Evolutionary conservation across 35 echinoderm and acorn worm species (phyloP), one percentile per base, ranked within the genome.

Genomic region (Apostichopus parvimensis): DNA sequence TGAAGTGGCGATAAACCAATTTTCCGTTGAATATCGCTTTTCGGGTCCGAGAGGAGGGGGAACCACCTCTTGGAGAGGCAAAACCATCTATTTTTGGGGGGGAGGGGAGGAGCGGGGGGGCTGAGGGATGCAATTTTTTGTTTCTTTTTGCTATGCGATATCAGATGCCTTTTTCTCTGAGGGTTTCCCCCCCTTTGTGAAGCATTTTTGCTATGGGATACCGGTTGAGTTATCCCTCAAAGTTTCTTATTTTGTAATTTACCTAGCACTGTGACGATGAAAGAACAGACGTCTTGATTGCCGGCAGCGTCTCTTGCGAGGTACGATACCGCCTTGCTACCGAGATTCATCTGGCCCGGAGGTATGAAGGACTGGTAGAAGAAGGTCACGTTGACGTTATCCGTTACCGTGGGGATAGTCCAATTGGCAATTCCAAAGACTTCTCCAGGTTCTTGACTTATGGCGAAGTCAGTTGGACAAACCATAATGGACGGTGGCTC

Each of bases 381-480:
- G 53, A 53, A 62, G 55, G 77, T 90, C 11, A 45, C 5, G 73
- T 94, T 94, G 54, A 83, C 90, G 68, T 95, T 95, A 78, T 95
- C 94, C 6, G 85, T 90, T 17, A 91, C 86, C 5, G 77, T 91
- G 18, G 94, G 91, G 24, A 79, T 86, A 12, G 75, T 73, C 94
- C 94, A 95, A 53, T 76, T 87, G 9, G 89, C 58, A 17, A 77
- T 66, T 0, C 71, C 87, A 22, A 89, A 79, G 5, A 73, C 56
- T 22, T 87, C 54, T 23, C 91, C 91, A 0, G 78, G 91, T 56
- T 90, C 94, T 9, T 85, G 83, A 18, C 85, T 45, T 22, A 73
- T 87, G 20, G 81, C 53, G 72, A 92, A 73, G 75, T 89, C 52
- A 9, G 12, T 6, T 53, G 94, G 94, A 25, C 94, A 95, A 71